Evolutionary conservation across 2,113 vertebrate species (phyloP).

Genomic region (Hyla sarda): DNA sequence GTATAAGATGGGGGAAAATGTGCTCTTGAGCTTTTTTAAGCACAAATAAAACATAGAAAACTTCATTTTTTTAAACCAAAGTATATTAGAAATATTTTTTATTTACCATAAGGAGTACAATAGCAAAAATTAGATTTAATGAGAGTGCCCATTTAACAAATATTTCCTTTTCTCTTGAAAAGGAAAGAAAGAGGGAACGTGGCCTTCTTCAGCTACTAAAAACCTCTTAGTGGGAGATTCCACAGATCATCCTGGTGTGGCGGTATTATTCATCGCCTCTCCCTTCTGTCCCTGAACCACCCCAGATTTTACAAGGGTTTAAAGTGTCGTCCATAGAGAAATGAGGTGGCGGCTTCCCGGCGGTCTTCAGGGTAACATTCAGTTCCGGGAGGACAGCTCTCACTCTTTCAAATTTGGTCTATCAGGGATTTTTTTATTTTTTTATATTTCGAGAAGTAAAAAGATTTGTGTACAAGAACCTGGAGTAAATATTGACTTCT

Average conservation of each 20-base stretch:
- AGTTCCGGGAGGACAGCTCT: neutral
- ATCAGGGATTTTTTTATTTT: neutral
- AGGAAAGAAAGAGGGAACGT: too few relatives aligned
- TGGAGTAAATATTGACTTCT: conserved; percentile 36
- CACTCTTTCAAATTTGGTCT: neutral
- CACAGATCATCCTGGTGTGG: neutral
- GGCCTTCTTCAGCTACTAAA: too few relatives aligned
- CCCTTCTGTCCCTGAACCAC: neutral
- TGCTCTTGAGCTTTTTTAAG: too few relatives aligned
- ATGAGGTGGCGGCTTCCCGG: neutral
- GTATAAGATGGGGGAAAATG: too few relatives aligned
- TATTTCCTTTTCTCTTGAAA: too few relatives aligned
- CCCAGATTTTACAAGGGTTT: neutral
- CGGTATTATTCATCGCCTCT: neutral
- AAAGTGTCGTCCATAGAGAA: neutral
- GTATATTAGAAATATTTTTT: too few relatives aligned
- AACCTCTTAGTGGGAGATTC: neutral
- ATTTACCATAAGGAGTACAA: too few relatives aligned
- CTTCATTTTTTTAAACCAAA: too few relatives aligned
- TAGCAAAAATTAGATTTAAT: too few relatives aligned
- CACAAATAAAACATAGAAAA: too few relatives aligned
- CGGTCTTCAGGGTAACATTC: neutral
- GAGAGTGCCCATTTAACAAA: too few relatives aligned
- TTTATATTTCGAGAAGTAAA: conserved; percentile 30
- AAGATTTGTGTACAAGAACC: neutral